Evolutionary conservation across 2,888 invertebrate genomes (phyloP).

Genomic region (Dryomyza anilis): DNA sequence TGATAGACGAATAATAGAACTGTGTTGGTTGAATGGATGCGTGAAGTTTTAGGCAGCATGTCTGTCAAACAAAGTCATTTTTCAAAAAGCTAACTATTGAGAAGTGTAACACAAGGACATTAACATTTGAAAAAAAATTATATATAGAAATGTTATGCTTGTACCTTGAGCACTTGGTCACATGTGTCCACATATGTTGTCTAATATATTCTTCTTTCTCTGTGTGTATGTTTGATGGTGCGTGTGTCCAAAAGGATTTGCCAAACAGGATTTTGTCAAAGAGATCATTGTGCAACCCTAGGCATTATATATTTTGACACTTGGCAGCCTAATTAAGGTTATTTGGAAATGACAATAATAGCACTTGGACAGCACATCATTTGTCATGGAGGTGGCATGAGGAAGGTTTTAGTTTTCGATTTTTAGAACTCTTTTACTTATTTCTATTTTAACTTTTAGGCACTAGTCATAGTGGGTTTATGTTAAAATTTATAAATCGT

Average conservation of each 20-base stretch:
- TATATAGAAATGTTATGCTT: not conserved
- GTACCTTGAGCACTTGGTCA: too few relatives aligned
- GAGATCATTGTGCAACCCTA: not conserved
- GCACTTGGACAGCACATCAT: slow-evolving; percentile 1
- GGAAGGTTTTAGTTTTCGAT: not conserved
- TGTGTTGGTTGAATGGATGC: too few relatives aligned
- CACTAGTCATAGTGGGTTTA: too few relatives aligned
- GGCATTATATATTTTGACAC: slow-evolving; percentile 8
- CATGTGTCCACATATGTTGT: not conserved
- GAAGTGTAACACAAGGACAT: too few relatives aligned
- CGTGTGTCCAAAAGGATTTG: slow-evolving; percentile 1
- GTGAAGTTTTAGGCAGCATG: not conserved
- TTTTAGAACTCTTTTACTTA: not conserved
- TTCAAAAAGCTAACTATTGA: slow-evolving; percentile 10
- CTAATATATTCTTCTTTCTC: too few relatives aligned
- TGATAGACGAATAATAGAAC: too few relatives aligned
- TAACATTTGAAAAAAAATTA: too few relatives aligned
- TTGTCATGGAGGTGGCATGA: not conserved
- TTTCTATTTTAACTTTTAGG: too few relatives aligned
- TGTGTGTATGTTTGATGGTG: too few relatives aligned
- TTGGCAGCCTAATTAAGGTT: slow-evolving; percentile 6
- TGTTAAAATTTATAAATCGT: too few relatives aligned
- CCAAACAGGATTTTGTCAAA: not conserved
- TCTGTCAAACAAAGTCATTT: slow-evolving; percentile 4
- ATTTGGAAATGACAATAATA: not conserved